Base-by-base conservation (phyloP, 2,113 vertebrate genomes). In the Manacus vitellinus region DNA sequence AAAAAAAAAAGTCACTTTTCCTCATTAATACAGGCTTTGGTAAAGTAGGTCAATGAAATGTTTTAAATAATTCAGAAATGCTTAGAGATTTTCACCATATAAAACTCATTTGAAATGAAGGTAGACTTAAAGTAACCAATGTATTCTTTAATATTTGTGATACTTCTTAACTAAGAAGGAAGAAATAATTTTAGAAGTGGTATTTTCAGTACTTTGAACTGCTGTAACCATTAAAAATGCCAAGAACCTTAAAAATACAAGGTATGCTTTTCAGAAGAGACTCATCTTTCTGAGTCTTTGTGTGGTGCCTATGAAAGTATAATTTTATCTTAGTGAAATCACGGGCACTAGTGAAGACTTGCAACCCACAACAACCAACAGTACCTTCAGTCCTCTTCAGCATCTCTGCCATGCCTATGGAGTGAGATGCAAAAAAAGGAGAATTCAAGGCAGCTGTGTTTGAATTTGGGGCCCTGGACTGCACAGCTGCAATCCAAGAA, bases 51-150 rank as follows among this genome's bases (percentile, higher is more conserved):
- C 80, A 79, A 52, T 75, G 30, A 51, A 94, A 89, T 52, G 5
- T 82, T 73, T 95, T 86, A 95, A 94, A 59, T 62, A 80, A 59
- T 79, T 94, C 62, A 81, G 39, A 74, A 93, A 92, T 72, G 24
- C 84, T 86, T 95, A 74, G 52, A 95, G 41, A 85, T 92, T 89
- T 92, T 95, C 27, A 66, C 49, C 18, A 31, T 83, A 47, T 68
- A 43, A 25, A 73, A 79, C 14, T 92, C 43, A 85, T 67, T 43
- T 80, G 56, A 85, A 76, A 81, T 71, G 10, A 84, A 74, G 39
- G 33, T 73, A 73, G 19, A 74, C 44, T 61, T 81, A 66, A 91
- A 68, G 41, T 59, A 80, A 84, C 22, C n/a, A 75, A 10, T 68
- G 15, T 8, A 43, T 51, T 22, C 70, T 76, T 67, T 66, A 39